These are phyloP conservation scores for Vidua chalybeata DNA, from an alignment of 2,113 vertebrate species.

Conservation along the genomic window DNA sequence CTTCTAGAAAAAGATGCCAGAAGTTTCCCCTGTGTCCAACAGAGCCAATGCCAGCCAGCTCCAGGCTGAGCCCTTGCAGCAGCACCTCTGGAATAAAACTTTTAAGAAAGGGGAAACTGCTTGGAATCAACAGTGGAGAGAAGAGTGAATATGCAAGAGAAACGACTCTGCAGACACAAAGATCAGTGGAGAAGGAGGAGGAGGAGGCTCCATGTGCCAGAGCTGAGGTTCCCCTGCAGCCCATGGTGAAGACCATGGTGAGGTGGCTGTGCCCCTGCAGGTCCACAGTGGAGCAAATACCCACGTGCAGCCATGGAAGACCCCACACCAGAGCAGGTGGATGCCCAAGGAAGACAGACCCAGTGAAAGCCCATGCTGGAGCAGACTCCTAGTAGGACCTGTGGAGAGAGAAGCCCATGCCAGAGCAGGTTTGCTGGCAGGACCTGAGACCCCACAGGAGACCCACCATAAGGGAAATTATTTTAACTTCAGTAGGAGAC, in stretches of 20 bases:
- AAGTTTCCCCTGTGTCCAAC: neutral
- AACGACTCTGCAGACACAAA: neutral
- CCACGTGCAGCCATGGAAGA: neutral
- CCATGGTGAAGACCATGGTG: neutral
- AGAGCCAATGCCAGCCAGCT: neutral
- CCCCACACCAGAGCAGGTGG: neutral
- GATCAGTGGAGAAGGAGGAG: neutral
- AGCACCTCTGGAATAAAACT: neutral
- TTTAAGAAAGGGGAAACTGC: neutral
- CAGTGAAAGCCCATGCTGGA: neutral
- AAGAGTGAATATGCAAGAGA: accelerated
- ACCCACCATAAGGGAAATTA: neutral
- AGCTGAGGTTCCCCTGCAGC: neutral
- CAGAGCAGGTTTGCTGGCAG: neutral
- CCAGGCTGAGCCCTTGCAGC: neutral
- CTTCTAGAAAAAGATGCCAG: neutral
- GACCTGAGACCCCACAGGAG: neutral
- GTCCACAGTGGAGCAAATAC: neutral
- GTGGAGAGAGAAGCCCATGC: neutral
- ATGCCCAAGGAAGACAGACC: neutral
- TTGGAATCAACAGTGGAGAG: neutral
- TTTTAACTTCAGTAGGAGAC: neutral
- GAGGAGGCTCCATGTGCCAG: neutral
- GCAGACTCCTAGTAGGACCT: neutral
- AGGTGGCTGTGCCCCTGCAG: neutral